phyloP scores from a whole-genome alignment of 2,797 vertebrate species.

The Poecilia velifera region DNA sequence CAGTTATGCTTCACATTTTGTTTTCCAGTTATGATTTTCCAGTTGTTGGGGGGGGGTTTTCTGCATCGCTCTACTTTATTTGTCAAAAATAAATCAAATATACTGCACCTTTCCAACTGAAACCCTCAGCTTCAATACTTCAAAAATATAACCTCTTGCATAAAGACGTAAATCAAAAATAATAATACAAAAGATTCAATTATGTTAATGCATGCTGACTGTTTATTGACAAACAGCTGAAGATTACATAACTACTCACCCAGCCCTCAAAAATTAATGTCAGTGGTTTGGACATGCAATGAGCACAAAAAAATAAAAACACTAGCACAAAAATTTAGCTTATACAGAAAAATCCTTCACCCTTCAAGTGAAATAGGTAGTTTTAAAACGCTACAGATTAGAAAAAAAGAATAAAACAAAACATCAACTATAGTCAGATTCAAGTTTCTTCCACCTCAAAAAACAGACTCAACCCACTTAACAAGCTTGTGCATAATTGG shows the following conservation, averaged over 20 bases:
- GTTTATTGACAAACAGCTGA: conserved; percentile 63
- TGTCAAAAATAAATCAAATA: not conserved
- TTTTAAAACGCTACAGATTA: conserved; percentile 33
- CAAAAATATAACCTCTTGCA: not conserved
- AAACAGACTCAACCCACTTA: conserved; percentile 6
- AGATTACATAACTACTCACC: conserved; percentile 28
- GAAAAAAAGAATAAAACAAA: conserved; percentile 34
- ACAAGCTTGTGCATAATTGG: conserved; percentile 35
- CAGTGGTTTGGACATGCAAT: conserved; percentile 5
- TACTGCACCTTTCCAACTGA: not conserved
- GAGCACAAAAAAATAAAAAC: conserved; percentile 57
- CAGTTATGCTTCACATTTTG: not conserved
- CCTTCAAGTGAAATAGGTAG: conserved; percentile 48
- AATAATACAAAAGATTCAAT: not conserved
- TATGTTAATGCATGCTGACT: conserved; percentile 11
- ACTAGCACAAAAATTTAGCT: conserved; percentile 20
- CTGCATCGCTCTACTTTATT: not conserved
- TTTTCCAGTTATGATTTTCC: not conserved
- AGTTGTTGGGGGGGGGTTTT: too few relatives aligned
- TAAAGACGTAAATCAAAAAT: not conserved
- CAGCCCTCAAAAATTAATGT: conserved; percentile 12
- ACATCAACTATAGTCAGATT: conserved; percentile 38
- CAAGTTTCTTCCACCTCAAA: conserved; percentile 24
- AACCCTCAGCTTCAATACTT: not conserved
- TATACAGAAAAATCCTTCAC: conserved; percentile 11